A percentile compares a stretch with the other conserved stretches of the same genome.
Evolutionary conservation across 2,888 invertebrate species (phyloP).

Genomic region (Amorpha juglandis): DNA sequence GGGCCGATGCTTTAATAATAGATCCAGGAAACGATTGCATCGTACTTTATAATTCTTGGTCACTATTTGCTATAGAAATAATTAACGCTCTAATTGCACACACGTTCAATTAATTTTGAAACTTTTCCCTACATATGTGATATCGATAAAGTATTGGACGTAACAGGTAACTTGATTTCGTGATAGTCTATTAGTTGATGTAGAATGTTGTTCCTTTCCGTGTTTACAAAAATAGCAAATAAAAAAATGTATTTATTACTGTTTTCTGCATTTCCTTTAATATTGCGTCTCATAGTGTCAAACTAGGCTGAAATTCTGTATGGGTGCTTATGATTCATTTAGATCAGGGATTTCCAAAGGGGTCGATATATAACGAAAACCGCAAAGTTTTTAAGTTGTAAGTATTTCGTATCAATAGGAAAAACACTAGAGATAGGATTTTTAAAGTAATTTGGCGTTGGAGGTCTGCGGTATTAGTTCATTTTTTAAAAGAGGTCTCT

Average conservation of each 20-base stretch:
- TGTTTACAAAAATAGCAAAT: neutral
- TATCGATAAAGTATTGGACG: neutral
- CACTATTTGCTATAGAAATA: neutral
- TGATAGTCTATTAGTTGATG: neutral
- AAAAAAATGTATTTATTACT: neutral
- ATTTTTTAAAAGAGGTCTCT: too few species aligned
- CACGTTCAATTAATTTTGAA: neutral
- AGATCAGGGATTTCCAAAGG: too few species aligned
- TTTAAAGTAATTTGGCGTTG: too few species aligned
- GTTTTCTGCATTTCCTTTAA: too few species aligned
- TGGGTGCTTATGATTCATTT: too few species aligned
- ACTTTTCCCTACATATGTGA: slow-evolving; percentile 20
- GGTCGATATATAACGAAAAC: too few species aligned
- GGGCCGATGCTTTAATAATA: slow-evolving; percentile 56
- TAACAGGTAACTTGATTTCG: neutral
- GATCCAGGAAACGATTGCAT: slow-evolving; percentile 50
- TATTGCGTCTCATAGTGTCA: too few species aligned
- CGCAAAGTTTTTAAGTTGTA: too few species aligned
- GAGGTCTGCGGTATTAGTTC: too few species aligned
- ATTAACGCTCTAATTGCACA: neutral
- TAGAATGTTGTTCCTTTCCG: neutral
- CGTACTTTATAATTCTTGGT: slow-evolving; percentile 9
- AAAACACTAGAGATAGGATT: too few species aligned
- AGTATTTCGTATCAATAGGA: too few species aligned
- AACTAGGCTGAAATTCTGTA: too few species aligned